Base-by-base conservation (phyloP, 2,888 invertebrate species). In the Idaea biselata region DNA sequence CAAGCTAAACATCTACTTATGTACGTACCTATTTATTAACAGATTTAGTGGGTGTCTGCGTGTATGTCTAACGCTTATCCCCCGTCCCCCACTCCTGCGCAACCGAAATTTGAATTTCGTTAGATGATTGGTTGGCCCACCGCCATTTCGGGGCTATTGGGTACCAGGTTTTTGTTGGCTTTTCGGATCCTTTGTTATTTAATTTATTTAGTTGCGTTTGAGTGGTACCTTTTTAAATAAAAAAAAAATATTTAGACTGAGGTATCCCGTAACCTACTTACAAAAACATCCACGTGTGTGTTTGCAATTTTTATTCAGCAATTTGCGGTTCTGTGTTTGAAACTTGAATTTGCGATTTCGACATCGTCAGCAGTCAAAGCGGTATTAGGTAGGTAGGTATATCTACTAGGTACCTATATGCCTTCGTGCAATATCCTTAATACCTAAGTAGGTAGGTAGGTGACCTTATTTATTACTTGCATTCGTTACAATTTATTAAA, bases 61-160 rank as follows among this genome's bases (percentile, higher is more conserved):
- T 82, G 80, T 84, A 78, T 73, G 72, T 87, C 87, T 85, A 87
- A 83, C 72, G 72, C 64, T 55, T 60, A 65, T 44, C 32, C 60
- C 55, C 63, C 62, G 62, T 62, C 66, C 82, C 83, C 85, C 83
- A 85, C 86, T 86, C 83, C 61, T 60, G 81, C 82, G 83, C 85
- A 83, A 72, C 81, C 89, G 82, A 90, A 91, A 89, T 91, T 91
- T 88, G 85, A 89, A 87, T 76, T 71, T 77, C 74, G 86, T 87
- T 88, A 89, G 88, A 85, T 71, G 88, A 89, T 90, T 91, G 91
- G 90, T 72, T 71, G 78, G 67, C 69, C 79, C 75, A 75, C 79
- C 44, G 44, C 44, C 44, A 44, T 44, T 44, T 6, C 11, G 44
- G 44, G 44, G 6, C 44, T 44, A 14, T 44, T 8, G 11, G 44